Conservation (phyloP, 1,140 invertebrate genomes). For the Neodiprion lecontei region DNA sequence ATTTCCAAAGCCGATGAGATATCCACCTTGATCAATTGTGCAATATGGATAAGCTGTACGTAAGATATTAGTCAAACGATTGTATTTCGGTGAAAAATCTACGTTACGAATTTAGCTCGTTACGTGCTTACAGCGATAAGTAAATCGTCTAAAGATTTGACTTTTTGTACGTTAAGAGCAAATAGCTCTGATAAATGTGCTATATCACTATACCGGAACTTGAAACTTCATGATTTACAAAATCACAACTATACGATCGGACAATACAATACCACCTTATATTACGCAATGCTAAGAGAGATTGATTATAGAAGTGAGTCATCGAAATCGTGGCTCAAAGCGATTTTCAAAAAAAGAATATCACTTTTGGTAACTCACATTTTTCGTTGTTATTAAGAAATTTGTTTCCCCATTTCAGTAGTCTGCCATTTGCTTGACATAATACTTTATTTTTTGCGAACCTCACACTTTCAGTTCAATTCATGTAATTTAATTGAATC, state of each 20-base stretch:
- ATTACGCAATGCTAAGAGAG: background rate
- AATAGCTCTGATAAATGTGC: no score
- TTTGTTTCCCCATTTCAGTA: constrained; percentile 3
- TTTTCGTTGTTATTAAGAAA: constrained; percentile 8
- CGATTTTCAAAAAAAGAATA: constrained; percentile 5
- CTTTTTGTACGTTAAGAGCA: background rate
- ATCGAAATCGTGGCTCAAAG: background rate
- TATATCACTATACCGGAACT: no score
- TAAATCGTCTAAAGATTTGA: background rate
- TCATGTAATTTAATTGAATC: background rate
- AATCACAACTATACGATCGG: background rate
- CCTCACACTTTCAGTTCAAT: constrained; percentile 2
- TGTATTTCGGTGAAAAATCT: background rate
- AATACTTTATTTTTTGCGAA: background rate
- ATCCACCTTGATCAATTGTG: background rate
- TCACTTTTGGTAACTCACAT: constrained; percentile 7
- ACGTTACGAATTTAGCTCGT: background rate
- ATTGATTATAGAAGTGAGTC: background rate
- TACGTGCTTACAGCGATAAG: background rate
- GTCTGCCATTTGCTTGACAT: background rate
- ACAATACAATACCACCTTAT: background rate
- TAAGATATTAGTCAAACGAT: background rate
- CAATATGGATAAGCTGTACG: background rate
- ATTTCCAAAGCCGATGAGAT: background rate
- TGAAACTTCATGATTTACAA: no score